These are phyloP conservation scores for Halcyon chelicuti DNA, from an alignment of 2,797 vertebrate genomes.

Conservation along the genomic window DNA sequence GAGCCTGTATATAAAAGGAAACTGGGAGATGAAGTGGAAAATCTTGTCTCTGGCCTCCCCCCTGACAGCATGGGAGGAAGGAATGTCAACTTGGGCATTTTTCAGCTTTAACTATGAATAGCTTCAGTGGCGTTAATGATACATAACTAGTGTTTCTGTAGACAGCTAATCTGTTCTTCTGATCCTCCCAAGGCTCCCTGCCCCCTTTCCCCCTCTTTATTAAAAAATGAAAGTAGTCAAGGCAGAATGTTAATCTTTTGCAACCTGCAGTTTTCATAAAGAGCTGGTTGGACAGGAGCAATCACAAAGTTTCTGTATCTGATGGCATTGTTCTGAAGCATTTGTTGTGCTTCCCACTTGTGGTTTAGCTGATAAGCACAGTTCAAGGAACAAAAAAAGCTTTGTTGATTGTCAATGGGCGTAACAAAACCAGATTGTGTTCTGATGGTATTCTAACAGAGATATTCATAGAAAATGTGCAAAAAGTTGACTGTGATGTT, in stretches of 20 bases:
- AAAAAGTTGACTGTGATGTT: neutral
- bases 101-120: constrained; percentile 52
- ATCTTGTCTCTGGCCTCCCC: constrained; percentile 42
- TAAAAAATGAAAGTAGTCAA: constrained; percentile 43
- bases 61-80: constrained; percentile 52
- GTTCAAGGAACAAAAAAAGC: constrained; percentile 40
- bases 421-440: constrained; percentile 41
- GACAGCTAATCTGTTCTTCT: constrained; percentile 61
- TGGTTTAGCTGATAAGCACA: constrained; percentile 54
- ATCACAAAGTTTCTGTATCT: constrained; percentile 49
- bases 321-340: constrained; percentile 44
- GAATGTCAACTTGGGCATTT: constrained; percentile 66
- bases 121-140: constrained; percentile 56
- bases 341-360: constrained; percentile 60
- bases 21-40: constrained; percentile 64
- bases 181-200: constrained; percentile 48
- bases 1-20: constrained; percentile 43
- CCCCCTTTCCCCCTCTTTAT: constrained; percentile 17
- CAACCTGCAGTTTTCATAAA: constrained; percentile 42
- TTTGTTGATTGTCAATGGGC: neutral
- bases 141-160: constrained; percentile 60
- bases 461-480: neutral
- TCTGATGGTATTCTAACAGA: constrained; percentile 28
- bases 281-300: neutral
- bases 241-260: constrained; percentile 56